phyloP scores from a whole-genome alignment of 2,888 invertebrate species.

The Agrilus biguttatus region DNA sequence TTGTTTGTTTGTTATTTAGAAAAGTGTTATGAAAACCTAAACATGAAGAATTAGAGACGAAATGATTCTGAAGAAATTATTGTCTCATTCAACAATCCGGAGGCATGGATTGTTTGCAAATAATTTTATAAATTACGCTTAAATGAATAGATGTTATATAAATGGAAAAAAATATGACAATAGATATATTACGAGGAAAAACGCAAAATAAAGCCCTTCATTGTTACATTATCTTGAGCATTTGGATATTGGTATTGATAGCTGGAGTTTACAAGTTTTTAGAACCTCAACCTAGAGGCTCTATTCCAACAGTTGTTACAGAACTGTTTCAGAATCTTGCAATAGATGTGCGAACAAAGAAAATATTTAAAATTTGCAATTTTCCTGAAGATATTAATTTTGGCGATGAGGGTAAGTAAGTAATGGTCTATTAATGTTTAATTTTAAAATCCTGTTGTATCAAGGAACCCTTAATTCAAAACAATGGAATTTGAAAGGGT shows the following conservation, averaged over 20 bases:
- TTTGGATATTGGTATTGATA: constrained; percentile 69
- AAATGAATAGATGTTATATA: too few relatives aligned
- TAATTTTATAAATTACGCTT: too few relatives aligned
- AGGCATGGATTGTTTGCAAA: too few relatives aligned
- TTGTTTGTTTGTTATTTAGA: too few relatives aligned
- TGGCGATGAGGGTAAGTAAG: constrained; percentile 55
- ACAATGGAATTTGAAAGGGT: constrained; percentile 52
- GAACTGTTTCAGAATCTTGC: constrained; percentile 34
- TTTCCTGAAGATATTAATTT: constrained; percentile 52
- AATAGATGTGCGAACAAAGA: constrained; percentile 46
- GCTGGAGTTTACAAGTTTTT: constrained; percentile 65
- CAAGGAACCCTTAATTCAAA: constrained; percentile 30
- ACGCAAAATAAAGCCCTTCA: constrained; percentile 66
- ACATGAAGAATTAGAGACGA: too few relatives aligned
- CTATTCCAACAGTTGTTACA: constrained; percentile 14
- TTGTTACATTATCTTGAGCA: constrained; percentile 64
- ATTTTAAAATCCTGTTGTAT: constrained; percentile 7
- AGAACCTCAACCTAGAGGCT: constrained; percentile 31
- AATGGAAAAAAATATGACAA: constrained; percentile 23
- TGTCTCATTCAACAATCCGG: too few relatives aligned
- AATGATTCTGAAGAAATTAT: too few relatives aligned
- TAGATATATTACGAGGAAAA: constrained; percentile 43
- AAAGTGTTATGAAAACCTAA: too few relatives aligned
- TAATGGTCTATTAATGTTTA: not conserved
- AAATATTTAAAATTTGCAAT: constrained; percentile 56